Evolutionary conservation across 1,140 invertebrate genomes (phyloP).

Genomic region (Aphaenogaster rudis): DNA sequence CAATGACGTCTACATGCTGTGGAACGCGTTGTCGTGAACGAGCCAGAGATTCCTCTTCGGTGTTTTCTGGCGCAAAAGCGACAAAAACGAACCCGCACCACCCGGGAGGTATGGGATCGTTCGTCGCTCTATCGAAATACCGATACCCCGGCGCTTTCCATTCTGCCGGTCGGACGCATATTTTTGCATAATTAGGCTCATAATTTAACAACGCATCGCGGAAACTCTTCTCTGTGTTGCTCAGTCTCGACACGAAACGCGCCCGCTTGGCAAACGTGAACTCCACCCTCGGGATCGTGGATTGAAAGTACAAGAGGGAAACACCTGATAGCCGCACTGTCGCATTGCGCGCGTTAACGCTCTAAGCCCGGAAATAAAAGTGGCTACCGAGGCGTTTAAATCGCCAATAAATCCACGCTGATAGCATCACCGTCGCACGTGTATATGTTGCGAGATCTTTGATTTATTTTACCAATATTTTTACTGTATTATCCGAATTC

Average conservation of each 20-base stretch:
- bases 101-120: not conserved
- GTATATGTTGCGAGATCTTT: not conserved
- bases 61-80: slow-evolving; percentile 38
- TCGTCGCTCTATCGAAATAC: slow-evolving; percentile 47
- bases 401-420: not conserved
- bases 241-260: slow-evolving; percentile 16
- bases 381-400: not conserved
- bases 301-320: slow-evolving; percentile 8
- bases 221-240: not conserved
- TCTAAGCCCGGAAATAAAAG: slow-evolving; percentile 13
- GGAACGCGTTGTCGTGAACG: slow-evolving; percentile 30
- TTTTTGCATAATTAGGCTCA: slow-evolving; percentile 51
- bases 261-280: slow-evolving; percentile 13
- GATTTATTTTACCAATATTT: slow-evolving; percentile 10
- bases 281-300: not conserved
- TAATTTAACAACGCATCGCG: slow-evolving; percentile 24
- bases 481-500: not conserved
- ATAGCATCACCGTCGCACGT: not conserved
- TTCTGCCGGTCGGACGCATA: slow-evolving; percentile 12
- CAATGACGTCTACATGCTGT: slow-evolving; percentile 15
- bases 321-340: not conserved
- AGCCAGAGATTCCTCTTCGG: slow-evolving; percentile 30
- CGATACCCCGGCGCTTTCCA: slow-evolving; percentile 32
- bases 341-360: not conserved
- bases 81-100: slow-evolving; percentile 1